Evolutionary conservation across 2,113 vertebrate genomes (phyloP).

Genomic region (Oncorhynchus kisutch): DNA sequence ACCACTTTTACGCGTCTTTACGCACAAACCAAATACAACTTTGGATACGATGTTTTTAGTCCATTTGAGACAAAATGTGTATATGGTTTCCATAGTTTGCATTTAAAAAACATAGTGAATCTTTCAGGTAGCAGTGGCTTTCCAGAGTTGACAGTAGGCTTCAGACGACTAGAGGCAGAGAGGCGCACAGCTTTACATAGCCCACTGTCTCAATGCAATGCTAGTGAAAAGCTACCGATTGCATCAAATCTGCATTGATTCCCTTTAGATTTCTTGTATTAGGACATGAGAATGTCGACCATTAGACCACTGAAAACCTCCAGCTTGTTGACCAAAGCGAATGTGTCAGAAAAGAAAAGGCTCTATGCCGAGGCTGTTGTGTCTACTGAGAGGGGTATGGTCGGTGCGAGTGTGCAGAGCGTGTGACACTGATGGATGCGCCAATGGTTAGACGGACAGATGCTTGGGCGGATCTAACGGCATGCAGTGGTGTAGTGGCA

Average conservation of each 20-base stretch:
- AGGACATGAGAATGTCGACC: conserved; percentile 1
- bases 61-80: no score
- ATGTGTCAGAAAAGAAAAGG: conserved; percentile 54
- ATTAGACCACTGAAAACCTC: background rate
- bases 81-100: no score
- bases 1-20: no score
- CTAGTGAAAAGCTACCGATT: background rate
- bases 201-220: background rate
- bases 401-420: conserved; percentile 70
- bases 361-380: conserved; percentile 52
- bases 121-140: no score
- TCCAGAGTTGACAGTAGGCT: no score
- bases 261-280: background rate
- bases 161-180: background rate
- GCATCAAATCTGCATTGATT: background rate
- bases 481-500: conserved; percentile 73
- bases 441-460: conserved; percentile 95
- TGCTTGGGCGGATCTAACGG: conserved; percentile 94
- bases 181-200: background rate
- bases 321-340: conserved; percentile 11
- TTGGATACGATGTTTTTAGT: no score
- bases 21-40: no score
- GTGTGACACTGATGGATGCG: conserved; percentile 93
- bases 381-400: conserved; percentile 66
- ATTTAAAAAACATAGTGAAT: no score